Conservation (phyloP, 53 echinoderm and acorn worm genomes). For the Arbacia lixula region DNA sequence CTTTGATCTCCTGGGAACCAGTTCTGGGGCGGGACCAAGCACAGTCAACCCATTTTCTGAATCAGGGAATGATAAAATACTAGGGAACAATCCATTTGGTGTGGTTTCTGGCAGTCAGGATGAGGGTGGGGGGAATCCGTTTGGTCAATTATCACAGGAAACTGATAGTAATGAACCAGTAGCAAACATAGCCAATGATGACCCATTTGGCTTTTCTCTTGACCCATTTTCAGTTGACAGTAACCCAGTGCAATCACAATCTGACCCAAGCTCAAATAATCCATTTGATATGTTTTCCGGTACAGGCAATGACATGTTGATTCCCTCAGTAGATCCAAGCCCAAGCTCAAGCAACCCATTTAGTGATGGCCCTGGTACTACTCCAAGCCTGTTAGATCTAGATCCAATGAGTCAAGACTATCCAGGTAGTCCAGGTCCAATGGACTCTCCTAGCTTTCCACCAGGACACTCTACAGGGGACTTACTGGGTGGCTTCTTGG, state of each 20-base stretch:
- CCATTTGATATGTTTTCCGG: constrained; percentile 30
- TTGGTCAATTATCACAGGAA: constrained; percentile 17
- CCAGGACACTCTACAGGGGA: neutral
- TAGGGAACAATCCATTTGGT: constrained; percentile 41
- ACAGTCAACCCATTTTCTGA: constrained; percentile 11
- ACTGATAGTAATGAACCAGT: neutral
- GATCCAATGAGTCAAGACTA: neutral
- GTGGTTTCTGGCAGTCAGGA: neutral
- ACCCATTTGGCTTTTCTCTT: constrained; percentile 54
- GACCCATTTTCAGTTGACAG: constrained; percentile 54
- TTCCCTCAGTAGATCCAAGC: constrained; percentile 23
- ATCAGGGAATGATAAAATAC: neutral
- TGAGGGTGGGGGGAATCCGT: neutral
- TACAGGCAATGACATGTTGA: neutral
- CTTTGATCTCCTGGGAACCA: neutral
- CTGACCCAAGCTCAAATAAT: constrained; percentile 39
- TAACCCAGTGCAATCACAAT: constrained; percentile 41
- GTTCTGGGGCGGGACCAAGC: neutral
- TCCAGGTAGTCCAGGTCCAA: neutral
- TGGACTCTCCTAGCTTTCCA: neutral
- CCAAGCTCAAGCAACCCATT: constrained; percentile 20
- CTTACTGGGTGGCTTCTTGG: constrained; percentile 7
- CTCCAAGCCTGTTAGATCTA: constrained; percentile 29
- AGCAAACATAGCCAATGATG: constrained; percentile 16
- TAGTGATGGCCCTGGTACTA: neutral